Percentiles rank a stretch among this genome's conserved stretches.
Conservation (phyloP, 2,888 invertebrate genomes). For the Ischnura elegans region DNA sequence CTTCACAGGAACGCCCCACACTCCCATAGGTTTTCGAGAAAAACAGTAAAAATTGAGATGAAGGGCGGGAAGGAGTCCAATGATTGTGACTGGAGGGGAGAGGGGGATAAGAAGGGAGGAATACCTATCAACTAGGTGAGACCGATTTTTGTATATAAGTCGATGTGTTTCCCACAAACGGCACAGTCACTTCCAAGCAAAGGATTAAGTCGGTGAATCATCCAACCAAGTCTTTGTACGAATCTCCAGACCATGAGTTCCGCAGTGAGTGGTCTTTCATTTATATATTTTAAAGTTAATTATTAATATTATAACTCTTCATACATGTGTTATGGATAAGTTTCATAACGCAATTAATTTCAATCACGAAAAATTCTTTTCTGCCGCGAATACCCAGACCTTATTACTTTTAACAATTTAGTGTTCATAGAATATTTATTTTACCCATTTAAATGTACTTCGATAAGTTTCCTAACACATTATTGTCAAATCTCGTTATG, state of each 20-base stretch:
- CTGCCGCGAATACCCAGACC: no score
- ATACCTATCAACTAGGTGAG: slow-evolving; percentile 31
- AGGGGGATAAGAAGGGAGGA: neutral
- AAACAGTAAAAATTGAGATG: slow-evolving; percentile 6
- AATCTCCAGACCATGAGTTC: neutral
- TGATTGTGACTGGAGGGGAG: neutral
- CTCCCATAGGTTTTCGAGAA: neutral
- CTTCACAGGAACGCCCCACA: neutral
- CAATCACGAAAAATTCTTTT: no score
- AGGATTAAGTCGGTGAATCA: neutral
- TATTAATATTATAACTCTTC: no score
- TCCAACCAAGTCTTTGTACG: neutral
- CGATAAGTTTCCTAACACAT: no score
- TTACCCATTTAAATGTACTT: no score
- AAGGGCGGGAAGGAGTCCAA: neutral
- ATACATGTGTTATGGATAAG: no score
- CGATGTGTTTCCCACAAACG: neutral
- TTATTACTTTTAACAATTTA: no score
- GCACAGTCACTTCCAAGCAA: neutral
- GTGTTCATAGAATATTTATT: no score
- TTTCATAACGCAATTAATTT: no score
- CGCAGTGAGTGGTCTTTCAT: neutral
- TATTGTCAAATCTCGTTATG: no score
- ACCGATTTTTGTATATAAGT: neutral
- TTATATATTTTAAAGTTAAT: no score